Evolutionary conservation across 1,140 invertebrate species (phyloP).

Genomic region (Drosophila paulistorum): DNA sequence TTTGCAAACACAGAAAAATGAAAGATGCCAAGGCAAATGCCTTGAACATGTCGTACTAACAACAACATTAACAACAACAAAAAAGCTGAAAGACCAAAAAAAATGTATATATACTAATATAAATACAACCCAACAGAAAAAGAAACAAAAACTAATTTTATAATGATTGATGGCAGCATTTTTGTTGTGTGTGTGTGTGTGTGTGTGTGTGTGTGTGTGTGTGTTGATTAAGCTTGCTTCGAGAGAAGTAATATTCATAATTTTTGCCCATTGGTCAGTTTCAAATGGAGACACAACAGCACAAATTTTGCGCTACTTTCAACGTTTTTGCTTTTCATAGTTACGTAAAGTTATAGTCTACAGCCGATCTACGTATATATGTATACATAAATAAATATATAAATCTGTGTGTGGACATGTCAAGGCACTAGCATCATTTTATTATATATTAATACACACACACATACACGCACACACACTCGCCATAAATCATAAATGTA

Average conservation of each 20-base stretch:
- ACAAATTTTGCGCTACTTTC: conserved; percentile 48
- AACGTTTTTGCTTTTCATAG: conserved; percentile 1
- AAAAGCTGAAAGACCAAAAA: conserved; percentile 31
- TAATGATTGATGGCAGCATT: conserved; percentile 70
- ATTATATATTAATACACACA: conserved; percentile 39
- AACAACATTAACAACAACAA: conserved; percentile 20
- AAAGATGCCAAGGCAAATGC: conserved; percentile 54
- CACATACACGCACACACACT: conserved; percentile 37
- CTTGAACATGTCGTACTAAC: conserved; percentile 55
- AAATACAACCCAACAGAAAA: neutral
- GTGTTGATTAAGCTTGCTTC: conserved; percentile 61
- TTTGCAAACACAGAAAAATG: conserved; percentile 20
- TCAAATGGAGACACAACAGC: conserved; percentile 9
- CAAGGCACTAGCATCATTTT: conserved; percentile 59
- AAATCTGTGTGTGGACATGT: conserved; percentile 43
- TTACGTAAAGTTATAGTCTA: conserved; percentile 41
- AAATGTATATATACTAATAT: conserved; percentile 2
- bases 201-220: conserved; percentile 28
- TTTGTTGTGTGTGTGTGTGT: conserved; percentile 28
- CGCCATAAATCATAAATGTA: conserved; percentile 70
- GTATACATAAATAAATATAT: neutral
- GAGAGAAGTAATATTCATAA: conserved; percentile 21
- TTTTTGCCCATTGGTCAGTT: conserved; percentile 12
- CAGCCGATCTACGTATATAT: conserved; percentile 31
- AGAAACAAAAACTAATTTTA: conserved; percentile 65